These are phyloP conservation scores for Valencia hispanica DNA, from an alignment of 2,797 vertebrate species.

Conservation along the genomic window DNA sequence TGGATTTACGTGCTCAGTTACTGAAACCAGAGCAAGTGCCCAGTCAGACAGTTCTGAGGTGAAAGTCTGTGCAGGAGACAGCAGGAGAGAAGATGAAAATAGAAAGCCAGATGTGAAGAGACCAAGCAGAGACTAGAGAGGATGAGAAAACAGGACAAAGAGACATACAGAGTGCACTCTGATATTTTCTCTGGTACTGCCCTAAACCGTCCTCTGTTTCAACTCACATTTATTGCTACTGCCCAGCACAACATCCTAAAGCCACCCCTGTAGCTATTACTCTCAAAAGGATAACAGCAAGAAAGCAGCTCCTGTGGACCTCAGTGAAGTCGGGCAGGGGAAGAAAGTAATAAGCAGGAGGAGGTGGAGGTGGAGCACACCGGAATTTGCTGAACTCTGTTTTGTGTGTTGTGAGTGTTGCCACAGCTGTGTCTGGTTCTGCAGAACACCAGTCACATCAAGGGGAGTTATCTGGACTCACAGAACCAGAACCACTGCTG, in stretches of 20 bases:
- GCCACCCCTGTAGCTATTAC: conserved; percentile 47
- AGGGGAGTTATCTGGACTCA: conserved; percentile 34
- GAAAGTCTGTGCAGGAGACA: conserved; percentile 7
- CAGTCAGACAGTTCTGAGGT: conserved; percentile 18
- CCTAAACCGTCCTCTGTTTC: background rate
- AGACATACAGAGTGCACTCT: conserved; percentile 20
- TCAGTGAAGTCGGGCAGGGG: conserved; percentile 20
- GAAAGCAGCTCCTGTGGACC: conserved; percentile 26
- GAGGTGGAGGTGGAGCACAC: conserved; percentile 34
- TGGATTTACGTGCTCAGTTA: conserved; percentile 26
- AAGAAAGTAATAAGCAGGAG: conserved; percentile 32
- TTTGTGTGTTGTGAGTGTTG: conserved; percentile 64
- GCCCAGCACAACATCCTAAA: conserved; percentile 27
- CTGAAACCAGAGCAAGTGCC: conserved; percentile 34
- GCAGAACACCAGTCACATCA: conserved; percentile 61
- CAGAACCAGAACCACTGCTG: background rate
- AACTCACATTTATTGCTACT: conserved; percentile 10
- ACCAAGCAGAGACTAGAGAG: background rate
- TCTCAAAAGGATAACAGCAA: conserved; percentile 28
- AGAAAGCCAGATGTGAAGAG: conserved; percentile 16
- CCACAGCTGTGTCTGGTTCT: conserved; percentile 71
- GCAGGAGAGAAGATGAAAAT: conserved; percentile 14
- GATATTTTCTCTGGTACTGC: conserved; percentile 16
- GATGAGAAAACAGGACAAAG: conserved; percentile 4
- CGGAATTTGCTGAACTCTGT: conserved; percentile 55